Percentiles rank a stretch among this genome's conserved stretches.
phyloP scores from a whole-genome alignment of 2,888 invertebrate genomes.

The Lasioglossum vierecki region DNA sequence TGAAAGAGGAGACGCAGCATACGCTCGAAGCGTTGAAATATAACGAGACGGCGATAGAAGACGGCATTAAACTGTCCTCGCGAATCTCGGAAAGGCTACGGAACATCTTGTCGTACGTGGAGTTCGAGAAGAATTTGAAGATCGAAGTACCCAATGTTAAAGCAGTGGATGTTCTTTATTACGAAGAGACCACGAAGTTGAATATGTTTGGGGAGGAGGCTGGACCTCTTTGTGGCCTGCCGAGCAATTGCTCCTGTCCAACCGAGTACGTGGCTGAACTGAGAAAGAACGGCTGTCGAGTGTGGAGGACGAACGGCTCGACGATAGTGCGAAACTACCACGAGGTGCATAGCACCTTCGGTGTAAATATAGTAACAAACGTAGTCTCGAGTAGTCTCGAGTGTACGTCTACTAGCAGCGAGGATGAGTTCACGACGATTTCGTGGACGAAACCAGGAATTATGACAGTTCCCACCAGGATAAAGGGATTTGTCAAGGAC shows the following conservation, averaged over 20 bases:
- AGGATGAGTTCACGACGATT: slow-evolving; percentile 68
- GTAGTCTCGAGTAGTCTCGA: slow-evolving; percentile 63
- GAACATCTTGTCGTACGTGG: slow-evolving; percentile 72
- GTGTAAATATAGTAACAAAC: slow-evolving; percentile 68
- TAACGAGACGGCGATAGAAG: slow-evolving; percentile 54
- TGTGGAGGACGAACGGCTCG: slow-evolving; percentile 46
- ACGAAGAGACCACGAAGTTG: slow-evolving; percentile 61
- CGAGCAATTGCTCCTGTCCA: slow-evolving; percentile 70
- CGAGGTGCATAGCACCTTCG: slow-evolving; percentile 57
- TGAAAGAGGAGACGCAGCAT: not conserved
- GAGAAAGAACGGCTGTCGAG: slow-evolving; percentile 38
- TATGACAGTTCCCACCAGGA: slow-evolving; percentile 30
- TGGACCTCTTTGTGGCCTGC: slow-evolving; percentile 71
- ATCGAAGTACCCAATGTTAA: slow-evolving; percentile 65
- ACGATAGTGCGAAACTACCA: slow-evolving; percentile 68
- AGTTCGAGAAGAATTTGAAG: slow-evolving; percentile 65
- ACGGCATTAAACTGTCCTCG: slow-evolving; percentile 39
- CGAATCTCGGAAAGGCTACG: slow-evolving; percentile 39
- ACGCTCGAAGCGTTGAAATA: slow-evolving; percentile 26
- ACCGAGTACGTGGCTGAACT: slow-evolving; percentile 70
- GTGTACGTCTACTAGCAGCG: slow-evolving; percentile 55
- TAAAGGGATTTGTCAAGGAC: slow-evolving; percentile 74
- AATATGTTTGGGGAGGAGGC: slow-evolving; percentile 68
- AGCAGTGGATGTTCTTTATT: slow-evolving; percentile 55
- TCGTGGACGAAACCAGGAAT: slow-evolving; percentile 63